Base-by-base conservation (phyloP, 2,797 vertebrate species). In the Zalophus californianus region DNA sequence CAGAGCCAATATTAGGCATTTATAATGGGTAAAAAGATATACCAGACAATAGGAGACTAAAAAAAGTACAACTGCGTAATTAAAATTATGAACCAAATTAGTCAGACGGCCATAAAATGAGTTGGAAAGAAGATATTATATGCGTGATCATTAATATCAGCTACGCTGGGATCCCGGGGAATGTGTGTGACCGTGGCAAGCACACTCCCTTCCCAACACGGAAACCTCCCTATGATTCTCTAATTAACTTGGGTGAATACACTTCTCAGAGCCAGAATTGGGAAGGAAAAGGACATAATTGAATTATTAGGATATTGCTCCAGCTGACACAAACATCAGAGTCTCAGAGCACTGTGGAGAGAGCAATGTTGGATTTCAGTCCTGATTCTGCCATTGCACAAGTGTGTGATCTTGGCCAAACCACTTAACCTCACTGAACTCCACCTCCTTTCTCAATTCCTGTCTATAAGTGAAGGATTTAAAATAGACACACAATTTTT, bases 71-170 rank as follows among this genome's bases (percentile, higher is more conserved):
- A 84, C 32, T n/a, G 7, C 5, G 23, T 58, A 79, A 66, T 83
- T 82, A 73, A 96, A 91, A 75, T 82, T 82, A 70, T 38, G 14
- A 86, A 75, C n/a, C 35, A 70, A 95, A 72, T 94, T 90, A 91
- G 50, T 93, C 18, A 91, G 44, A 88, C 9, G 35, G 16, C 29
- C 73, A 94, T 85, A 70, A 80, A 80, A 87, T 92, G 70, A 70
- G 15, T 21, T 79, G 29, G 85, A 92, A 93, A 90, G 44, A 72
- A 94, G 58, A 80, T 85, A 50, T 11, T 91, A 32, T 86, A 58
- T 94, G 68, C 56, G 79, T 32, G 32, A 85, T 11, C 83, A 89
- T 85, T 73, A 80, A 58, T 70, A 77, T 62, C 86, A 44, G n/a
- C 20, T 29, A 90, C 83, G n/a, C 72, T 75, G 52, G 27, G 68